A percentile compares a stretch with the other conserved stretches of the same genome.
phyloP scores from a whole-genome alignment of 2,113 vertebrate species.

The Mystacornis crossleyi region DNA sequence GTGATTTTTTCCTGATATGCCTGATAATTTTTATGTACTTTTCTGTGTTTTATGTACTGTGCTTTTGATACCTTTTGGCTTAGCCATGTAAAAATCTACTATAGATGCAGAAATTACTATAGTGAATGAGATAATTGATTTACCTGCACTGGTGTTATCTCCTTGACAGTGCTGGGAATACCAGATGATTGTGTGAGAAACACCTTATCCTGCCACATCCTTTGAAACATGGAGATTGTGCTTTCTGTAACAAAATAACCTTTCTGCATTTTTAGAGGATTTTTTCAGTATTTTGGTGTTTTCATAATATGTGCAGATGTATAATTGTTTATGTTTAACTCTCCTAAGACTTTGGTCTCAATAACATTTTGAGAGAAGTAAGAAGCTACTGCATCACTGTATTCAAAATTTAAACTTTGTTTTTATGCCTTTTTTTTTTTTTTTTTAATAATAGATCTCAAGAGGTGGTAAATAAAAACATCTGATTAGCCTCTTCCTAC shows the following conservation, averaged over 20 bases:
- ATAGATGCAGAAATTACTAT: neutral
- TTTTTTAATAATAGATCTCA: neutral
- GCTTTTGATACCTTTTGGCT: neutral
- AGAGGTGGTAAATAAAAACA: neutral
- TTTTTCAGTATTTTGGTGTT: neutral
- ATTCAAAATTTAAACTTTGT: neutral
- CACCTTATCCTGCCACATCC: accelerated
- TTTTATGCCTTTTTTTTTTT: neutral
- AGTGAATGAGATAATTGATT: neutral
- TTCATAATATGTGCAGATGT: neutral
- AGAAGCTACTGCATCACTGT: neutral
- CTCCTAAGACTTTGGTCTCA: neutral
- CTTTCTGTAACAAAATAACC: neutral
- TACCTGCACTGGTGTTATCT: neutral
- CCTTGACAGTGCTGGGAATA: neutral
- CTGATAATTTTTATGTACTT: neutral
- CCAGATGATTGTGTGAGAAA: neutral
- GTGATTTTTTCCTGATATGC: neutral
- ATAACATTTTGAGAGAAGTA: neutral
- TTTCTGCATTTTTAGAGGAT: neutral
- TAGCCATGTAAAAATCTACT: neutral
- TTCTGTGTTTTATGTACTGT: neutral
- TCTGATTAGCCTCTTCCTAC: neutral
- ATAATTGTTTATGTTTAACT: neutral
- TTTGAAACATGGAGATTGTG: neutral